Percentiles rank a stretch among this genome's conserved stretches.
Conservation (phyloP, 2,888 invertebrate genomes). For the Synergus laeviventris region DNA sequence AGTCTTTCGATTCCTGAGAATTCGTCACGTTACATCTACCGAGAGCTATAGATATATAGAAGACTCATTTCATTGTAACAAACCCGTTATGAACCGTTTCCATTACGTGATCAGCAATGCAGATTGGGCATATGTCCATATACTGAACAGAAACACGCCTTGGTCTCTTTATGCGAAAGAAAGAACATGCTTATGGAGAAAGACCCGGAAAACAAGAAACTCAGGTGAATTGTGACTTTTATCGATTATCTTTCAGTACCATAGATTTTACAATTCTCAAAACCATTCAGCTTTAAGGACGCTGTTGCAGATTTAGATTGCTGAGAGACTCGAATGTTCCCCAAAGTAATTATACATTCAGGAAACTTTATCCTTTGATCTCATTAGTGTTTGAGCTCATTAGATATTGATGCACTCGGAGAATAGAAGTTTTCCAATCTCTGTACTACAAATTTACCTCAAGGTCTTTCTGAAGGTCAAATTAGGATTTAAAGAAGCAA, state of each 20-base stretch:
- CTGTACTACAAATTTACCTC: too few relatives aligned
- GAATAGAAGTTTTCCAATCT: too few relatives aligned
- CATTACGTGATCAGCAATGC: conserved; percentile 60
- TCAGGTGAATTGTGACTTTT: too few relatives aligned
- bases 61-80: background rate
- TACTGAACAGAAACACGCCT: conserved; percentile 10
- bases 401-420: too few relatives aligned
- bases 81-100: conserved; percentile 58
- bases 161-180: conserved; percentile 2
- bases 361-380: too few relatives aligned
- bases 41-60: background rate
- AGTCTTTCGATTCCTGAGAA: background rate
- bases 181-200: background rate
- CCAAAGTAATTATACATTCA: too few relatives aligned
- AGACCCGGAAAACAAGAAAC: background rate
- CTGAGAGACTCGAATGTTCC: background rate
- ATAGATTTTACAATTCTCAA: background rate
- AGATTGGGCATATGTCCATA: conserved; percentile 43
- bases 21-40: conserved; percentile 3
- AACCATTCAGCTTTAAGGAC: background rate
- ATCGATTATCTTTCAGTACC: background rate
- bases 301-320: background rate
- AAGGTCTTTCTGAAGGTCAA: too few relatives aligned
- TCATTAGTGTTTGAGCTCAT: too few relatives aligned
- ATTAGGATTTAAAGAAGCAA: too few relatives aligned